A percentile compares a stretch with the other conserved stretches of the same genome.
These are phyloP conservation scores for Pampus argenteus DNA, from an alignment of 2,797 vertebrate genomes.

Conservation along the genomic window DNA sequence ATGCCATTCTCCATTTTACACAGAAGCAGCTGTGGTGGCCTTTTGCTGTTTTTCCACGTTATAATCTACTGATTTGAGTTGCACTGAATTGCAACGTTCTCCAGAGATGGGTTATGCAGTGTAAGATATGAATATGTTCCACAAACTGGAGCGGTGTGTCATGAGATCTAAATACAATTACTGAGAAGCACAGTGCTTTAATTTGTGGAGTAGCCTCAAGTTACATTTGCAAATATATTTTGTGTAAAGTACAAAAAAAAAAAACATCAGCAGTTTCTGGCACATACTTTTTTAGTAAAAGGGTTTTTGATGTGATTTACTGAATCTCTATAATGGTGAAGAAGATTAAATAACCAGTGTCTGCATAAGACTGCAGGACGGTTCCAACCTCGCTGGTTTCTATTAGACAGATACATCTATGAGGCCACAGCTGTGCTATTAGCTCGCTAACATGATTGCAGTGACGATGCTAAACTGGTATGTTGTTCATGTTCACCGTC, in stretches of 20 bases:
- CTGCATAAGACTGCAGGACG: not conserved
- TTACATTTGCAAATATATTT: not conserved
- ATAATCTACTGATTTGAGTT: slow-evolving; percentile 28
- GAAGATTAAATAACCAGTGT: not conserved
- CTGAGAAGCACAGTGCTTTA: not conserved
- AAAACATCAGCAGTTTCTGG: not conserved
- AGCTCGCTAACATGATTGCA: too few species aligned
- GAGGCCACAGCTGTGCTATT: too few species aligned
- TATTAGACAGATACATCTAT: slow-evolving; percentile 5
- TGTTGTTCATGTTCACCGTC: too few species aligned
- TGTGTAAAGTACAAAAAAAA: not conserved
- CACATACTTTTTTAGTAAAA: not conserved
- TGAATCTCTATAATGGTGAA: not conserved
- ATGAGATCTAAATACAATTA: slow-evolving; percentile 12
- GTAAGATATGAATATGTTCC: slow-evolving; percentile 15
- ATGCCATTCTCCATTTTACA: slow-evolving; percentile 21
- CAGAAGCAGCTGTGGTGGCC: slow-evolving; percentile 13
- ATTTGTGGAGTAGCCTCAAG: not conserved
- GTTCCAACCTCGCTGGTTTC: slow-evolving; percentile 7
- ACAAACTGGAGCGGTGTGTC: slow-evolving; percentile 2
- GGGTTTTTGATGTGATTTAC: not conserved
- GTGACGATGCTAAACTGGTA: too few species aligned
- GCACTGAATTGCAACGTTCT: slow-evolving; percentile 39
- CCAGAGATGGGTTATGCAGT: slow-evolving; percentile 1
- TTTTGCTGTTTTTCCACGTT: slow-evolving; percentile 32